Percentiles rank a stretch among this genome's conserved stretches.
These are phyloP conservation scores for Hemaris fuciformis DNA, from an alignment of 2,888 invertebrate genomes.

Conservation along the genomic window DNA sequence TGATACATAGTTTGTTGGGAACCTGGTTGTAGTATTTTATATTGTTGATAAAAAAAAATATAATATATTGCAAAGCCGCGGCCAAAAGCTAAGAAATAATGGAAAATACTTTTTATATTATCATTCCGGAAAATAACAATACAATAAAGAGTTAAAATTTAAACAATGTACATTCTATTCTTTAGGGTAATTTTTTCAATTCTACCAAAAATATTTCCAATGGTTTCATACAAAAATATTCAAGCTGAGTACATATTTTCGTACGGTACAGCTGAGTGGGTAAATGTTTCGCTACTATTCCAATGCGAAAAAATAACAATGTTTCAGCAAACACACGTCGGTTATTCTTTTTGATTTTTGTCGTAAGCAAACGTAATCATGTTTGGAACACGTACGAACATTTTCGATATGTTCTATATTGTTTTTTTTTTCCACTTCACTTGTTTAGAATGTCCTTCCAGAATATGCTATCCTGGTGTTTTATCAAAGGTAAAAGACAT, in stretches of 20 bases:
- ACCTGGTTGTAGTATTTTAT: too few species aligned
- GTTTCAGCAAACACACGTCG: not conserved
- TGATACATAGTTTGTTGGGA: too few species aligned
- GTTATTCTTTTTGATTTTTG: not conserved
- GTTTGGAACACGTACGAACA: not conserved
- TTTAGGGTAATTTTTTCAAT: too few species aligned
- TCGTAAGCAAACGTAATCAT: not conserved
- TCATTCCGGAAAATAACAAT: too few species aligned
- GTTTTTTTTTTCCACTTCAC: not conserved
- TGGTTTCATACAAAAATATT: not conserved
- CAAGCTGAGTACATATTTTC: not conserved
- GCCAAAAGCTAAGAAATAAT: too few species aligned
- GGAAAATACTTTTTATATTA: too few species aligned
- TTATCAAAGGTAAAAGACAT: too few species aligned
- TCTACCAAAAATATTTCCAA: not conserved
- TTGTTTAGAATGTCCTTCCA: not conserved
- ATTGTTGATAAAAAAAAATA: too few species aligned
- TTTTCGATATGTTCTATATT: not conserved
- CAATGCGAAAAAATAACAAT: not conserved
- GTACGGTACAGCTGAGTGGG: not conserved
- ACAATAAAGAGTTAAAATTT: too few species aligned
- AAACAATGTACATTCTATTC: too few species aligned
- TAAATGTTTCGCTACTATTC: not conserved
- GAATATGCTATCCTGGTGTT: too few species aligned
- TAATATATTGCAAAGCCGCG: too few species aligned